Conservation (phyloP, 2,888 invertebrate species). For the Trilocha varians region DNA sequence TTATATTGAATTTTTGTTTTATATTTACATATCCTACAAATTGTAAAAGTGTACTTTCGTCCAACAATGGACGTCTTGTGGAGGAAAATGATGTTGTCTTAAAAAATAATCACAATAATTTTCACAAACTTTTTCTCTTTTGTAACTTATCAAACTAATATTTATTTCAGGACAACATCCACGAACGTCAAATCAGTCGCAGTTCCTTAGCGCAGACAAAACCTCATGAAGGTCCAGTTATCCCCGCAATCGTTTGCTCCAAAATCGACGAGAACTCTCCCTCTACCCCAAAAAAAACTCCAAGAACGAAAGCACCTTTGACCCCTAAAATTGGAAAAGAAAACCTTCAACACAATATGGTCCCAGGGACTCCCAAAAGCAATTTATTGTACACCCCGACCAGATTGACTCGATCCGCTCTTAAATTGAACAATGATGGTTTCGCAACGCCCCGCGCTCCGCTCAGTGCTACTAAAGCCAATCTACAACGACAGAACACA, state of each 20-base stretch:
- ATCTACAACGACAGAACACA: conserved; percentile 47
- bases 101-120: too few relatives aligned
- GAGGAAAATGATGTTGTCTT: too few relatives aligned
- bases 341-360: conserved; percentile 39
- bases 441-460: conserved; percentile 60
- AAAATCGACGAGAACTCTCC: conserved; percentile 23
- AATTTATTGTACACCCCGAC: conserved; percentile 47
- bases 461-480: conserved; percentile 44
- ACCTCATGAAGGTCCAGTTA: conserved; percentile 17
- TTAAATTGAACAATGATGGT: conserved; percentile 49
- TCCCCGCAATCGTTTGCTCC: conserved; percentile 26
- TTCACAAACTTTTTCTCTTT: too few relatives aligned
- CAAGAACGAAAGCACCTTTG: conserved; percentile 29
- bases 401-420: conserved; percentile 49
- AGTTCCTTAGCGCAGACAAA: conserved; percentile 61
- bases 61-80: too few relatives aligned
- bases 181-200: conserved; percentile 63
- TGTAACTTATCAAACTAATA: neutral
- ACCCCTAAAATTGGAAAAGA: conserved; percentile 59
- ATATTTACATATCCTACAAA: too few relatives aligned
- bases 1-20: too few relatives aligned
- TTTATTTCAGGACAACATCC: conserved; percentile 64
- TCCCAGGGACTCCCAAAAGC: conserved; percentile 38
- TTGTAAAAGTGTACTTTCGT: too few relatives aligned
- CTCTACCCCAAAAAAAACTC: conserved; percentile 43